Evolutionary conservation across 2,797 vertebrate genomes (phyloP).

Genomic region (Erethizon dorsatum): DNA sequence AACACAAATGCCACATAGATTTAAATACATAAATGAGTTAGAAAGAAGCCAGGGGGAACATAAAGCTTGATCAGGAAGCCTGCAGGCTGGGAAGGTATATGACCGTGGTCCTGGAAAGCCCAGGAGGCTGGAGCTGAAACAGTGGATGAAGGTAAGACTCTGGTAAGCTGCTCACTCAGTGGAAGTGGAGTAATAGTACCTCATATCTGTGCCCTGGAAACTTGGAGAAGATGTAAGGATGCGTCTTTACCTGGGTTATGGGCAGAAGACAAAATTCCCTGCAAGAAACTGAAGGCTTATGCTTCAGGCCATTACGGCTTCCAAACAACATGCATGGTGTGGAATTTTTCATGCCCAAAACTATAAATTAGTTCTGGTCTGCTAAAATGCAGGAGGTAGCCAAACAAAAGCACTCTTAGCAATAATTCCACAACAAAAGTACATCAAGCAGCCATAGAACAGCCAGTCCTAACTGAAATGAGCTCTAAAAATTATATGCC

Average conservation of each 20-base stretch:
- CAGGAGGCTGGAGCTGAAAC: background rate
- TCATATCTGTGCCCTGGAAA: no score
- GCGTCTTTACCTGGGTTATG: background rate
- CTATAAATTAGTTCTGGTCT: background rate
- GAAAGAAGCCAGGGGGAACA: background rate
- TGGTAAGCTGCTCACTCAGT: background rate
- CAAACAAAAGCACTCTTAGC: background rate
- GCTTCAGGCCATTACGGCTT: background rate
- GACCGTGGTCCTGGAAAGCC: background rate
- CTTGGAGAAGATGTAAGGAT: background rate
- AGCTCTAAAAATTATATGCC: background rate
- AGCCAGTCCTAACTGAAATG: background rate
- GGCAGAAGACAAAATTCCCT: background rate
- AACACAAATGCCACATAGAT: background rate
- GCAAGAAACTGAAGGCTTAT: background rate
- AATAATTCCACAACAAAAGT: background rate
- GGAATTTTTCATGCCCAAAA: conserved; percentile 3
- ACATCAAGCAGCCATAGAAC: background rate
- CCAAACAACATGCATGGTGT: background rate
- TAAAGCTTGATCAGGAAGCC: background rate
- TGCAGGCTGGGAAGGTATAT: accelerated
- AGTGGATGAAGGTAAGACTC: background rate
- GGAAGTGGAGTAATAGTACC: background rate
- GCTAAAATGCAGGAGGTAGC: background rate
- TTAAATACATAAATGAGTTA: background rate